phyloP scores from a whole-genome alignment of 2,797 vertebrate species.

The Ptychadena robeensis region DNA sequence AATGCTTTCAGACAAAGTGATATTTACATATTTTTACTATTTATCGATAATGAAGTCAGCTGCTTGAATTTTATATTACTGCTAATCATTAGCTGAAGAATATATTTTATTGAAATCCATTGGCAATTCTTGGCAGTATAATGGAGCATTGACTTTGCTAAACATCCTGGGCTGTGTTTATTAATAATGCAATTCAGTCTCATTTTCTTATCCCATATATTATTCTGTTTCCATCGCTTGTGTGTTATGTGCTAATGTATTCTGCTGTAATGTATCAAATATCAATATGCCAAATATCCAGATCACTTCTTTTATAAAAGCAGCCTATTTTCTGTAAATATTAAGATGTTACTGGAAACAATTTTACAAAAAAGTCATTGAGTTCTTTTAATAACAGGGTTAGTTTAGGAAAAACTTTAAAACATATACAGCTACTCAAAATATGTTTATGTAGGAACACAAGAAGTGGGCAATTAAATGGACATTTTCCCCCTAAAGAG shows the following conservation, averaged over 20 bases:
- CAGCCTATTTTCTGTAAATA: too few species aligned
- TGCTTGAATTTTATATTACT: not conserved
- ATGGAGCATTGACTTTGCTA: not conserved
- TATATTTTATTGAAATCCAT: not conserved
- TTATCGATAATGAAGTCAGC: constrained; percentile 1
- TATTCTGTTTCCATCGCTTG: not conserved
- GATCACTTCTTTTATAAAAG: not conserved
- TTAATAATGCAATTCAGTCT: not conserved
- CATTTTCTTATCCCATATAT: not conserved
- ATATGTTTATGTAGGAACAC: too few species aligned
- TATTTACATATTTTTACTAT: constrained; percentile 25
- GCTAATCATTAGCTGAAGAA: not conserved
- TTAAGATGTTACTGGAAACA: too few species aligned
- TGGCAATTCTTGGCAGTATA: not conserved
- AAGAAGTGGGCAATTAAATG: too few species aligned
- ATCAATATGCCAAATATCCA: not conserved
- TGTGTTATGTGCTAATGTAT: not conserved
- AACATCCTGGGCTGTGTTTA: not conserved
- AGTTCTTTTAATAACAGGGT: too few species aligned
- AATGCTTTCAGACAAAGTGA: not conserved
- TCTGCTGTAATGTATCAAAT: not conserved
- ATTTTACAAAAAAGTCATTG: too few species aligned
- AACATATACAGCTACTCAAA: too few species aligned
- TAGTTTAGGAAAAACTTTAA: too few species aligned
- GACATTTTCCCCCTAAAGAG: too few species aligned